Conservation (phyloP, 2,888 invertebrate genomes). For the Cryptus viduatorius region DNA sequence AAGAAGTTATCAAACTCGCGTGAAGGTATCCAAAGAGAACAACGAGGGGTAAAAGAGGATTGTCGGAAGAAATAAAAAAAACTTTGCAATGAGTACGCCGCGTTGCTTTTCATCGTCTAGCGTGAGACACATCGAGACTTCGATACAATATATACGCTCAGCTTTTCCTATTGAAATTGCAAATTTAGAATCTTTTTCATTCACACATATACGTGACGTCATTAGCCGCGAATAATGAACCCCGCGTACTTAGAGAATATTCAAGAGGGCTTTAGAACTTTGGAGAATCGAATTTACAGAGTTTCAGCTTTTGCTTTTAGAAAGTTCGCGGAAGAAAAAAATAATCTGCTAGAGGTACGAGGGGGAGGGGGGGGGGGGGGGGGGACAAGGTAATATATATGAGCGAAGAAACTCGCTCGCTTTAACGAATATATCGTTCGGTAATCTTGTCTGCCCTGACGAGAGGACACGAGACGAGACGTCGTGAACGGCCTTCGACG, state of each 20-base stretch:
- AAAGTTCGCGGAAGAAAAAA: constrained; percentile 5
- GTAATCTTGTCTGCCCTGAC: constrained; percentile 29
- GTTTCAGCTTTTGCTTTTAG: neutral
- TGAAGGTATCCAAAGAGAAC: constrained; percentile 14
- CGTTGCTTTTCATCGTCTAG: constrained; percentile 7
- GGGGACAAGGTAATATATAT: neutral
- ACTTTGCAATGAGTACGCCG: constrained; percentile 28
- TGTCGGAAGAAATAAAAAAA: neutral
- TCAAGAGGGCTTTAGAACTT: too few relatives aligned
- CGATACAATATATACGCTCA: neutral
- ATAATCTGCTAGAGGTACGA: neutral
- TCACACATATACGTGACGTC: neutral
- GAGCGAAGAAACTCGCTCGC: constrained; percentile 18
- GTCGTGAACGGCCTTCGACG: constrained; percentile 31
- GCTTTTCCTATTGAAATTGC: constrained; percentile 17
- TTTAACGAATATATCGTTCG: constrained; percentile 59
- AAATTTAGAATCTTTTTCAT: constrained; percentile 14
- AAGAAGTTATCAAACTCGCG: constrained; percentile 68
- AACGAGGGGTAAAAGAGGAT: constrained; percentile 11
- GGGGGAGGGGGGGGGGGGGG: too few relatives aligned
- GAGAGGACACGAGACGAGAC: constrained; percentile 19
- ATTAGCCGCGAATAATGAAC: neutral
- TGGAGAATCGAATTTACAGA: neutral
- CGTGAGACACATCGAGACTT: neutral
- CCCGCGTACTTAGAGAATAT: neutral